Evolutionary conservation across 1,140 invertebrate genomes (phyloP).

Genomic region (Philotrypesis tridentata): DNA sequence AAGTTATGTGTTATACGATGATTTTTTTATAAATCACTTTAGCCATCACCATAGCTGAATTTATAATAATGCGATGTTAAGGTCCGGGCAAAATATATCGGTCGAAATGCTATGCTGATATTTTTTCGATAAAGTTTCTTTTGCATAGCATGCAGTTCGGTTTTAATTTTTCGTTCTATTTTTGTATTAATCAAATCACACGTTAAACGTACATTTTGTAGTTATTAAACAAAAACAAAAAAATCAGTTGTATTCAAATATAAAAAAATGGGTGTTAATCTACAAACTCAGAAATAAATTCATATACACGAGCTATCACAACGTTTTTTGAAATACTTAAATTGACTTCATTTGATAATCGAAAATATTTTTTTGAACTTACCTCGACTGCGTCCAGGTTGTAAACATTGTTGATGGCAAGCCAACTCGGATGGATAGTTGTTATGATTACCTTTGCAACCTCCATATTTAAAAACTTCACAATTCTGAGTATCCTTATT

Average conservation of each 20-base stretch:
- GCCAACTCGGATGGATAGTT: constrained; percentile 88
- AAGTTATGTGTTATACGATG: constrained; percentile 49
- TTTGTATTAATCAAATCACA: not conserved
- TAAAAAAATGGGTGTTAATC: not conserved
- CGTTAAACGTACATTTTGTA: not conserved
- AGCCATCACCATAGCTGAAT: not conserved
- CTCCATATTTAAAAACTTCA: constrained; percentile 88
- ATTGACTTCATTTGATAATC: constrained; percentile 4
- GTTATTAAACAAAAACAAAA: not conserved
- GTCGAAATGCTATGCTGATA: not conserved
- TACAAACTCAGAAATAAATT: not conserved
- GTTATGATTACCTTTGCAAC: constrained; percentile 93
- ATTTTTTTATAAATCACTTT: not conserved
- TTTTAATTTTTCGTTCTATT: not conserved
- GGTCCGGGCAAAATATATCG: not conserved
- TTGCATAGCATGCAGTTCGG: not conserved
- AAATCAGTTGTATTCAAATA: not conserved
- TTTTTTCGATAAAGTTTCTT: not conserved
- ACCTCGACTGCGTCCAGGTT: constrained; percentile 84
- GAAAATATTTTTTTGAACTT: constrained; percentile 12
- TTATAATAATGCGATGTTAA: not conserved
- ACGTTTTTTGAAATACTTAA: not conserved
- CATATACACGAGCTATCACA: not conserved
- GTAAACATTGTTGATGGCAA: constrained; percentile 84
- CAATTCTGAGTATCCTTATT: constrained; percentile 82